Percentiles rank a stretch among this genome's conserved stretches.
Conservation (phyloP, 2,113 vertebrate genomes). For the Todiramphus saurophagus region DNA sequence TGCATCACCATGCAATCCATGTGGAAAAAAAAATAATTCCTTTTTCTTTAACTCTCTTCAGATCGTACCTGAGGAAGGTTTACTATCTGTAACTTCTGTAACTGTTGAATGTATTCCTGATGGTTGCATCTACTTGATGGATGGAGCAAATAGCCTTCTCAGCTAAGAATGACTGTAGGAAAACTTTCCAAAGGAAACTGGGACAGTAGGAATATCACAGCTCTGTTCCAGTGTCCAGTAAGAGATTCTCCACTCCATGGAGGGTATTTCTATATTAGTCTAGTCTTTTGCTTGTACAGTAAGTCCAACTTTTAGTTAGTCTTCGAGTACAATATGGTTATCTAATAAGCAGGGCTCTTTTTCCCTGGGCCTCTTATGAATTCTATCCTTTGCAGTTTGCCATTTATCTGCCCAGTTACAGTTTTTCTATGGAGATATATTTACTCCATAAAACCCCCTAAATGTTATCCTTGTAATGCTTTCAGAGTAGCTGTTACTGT, state of each 20-base stretch:
- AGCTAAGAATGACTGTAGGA: neutral
- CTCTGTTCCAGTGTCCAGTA: neutral
- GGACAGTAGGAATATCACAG: accelerated
- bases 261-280: neutral
- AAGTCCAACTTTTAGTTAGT: neutral
- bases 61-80: neutral
- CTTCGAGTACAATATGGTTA: neutral
- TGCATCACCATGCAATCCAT: neutral
- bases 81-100: neutral
- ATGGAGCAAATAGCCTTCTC: neutral
- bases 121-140: neutral
- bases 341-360: neutral
- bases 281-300: neutral
- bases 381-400: neutral
- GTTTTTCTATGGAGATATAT: neutral
- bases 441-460: neutral
- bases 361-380: neutral
- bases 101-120: neutral
- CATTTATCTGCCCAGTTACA: neutral
- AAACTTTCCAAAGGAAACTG: neutral
- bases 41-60: neutral
- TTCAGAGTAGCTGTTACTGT: neutral
- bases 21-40: neutral
- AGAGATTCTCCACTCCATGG: neutral
- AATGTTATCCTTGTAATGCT: neutral